Base-by-base conservation (phyloP, 2,113 vertebrate species). In the Chloropsis cyanopogon region DNA sequence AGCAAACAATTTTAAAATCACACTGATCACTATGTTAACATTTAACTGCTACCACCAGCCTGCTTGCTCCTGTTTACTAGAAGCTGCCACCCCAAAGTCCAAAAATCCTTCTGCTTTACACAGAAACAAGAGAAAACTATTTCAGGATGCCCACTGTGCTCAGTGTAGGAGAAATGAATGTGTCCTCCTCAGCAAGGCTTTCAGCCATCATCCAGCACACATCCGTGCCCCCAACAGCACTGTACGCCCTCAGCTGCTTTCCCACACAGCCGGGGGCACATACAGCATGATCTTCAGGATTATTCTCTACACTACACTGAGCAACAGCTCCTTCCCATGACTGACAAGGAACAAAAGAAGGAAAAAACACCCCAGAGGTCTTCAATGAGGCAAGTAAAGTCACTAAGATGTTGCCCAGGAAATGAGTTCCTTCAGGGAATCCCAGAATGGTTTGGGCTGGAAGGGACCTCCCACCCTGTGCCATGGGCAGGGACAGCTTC, bases 211-310 rank as follows among this genome's bases (percentile, higher is more conserved):
- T 10, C 19, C n/a, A 53, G 41, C 37, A n/a, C 15, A 7, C 49
- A 37, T 21, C 29, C 3, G 0, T 14, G 25, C 11, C 53, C 31
- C 24, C 6, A 1, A 19, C 10, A 70, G 81, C 71, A 31, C 17
- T 59, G 82, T 21, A 50, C 25, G 59, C 16, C 31, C 71, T 68
- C 46, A 72, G 63, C 21, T 1, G 5, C 88, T 18, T 41, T 41
- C 60, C 26, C 16, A 16, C 29, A 21, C 1, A 0, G 3, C 68
- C 2, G 0, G 2, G 1, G 52, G 49, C 19, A 68, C 22, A 65
- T 37, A 56, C 41, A 76, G 39, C 47, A 17, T 7, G 2, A 53
- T 22, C 16, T 22, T 75, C 49, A 44, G 21, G 33, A 28, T 54
- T 66, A 77, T 35, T 64, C 44, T 79, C 73, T 56, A 39, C 14